Evolutionary conservation across 2,888 invertebrate genomes (phyloP), one percentile per base, ranked within the genome.

Genomic region (Heliconius cydno): DNA sequence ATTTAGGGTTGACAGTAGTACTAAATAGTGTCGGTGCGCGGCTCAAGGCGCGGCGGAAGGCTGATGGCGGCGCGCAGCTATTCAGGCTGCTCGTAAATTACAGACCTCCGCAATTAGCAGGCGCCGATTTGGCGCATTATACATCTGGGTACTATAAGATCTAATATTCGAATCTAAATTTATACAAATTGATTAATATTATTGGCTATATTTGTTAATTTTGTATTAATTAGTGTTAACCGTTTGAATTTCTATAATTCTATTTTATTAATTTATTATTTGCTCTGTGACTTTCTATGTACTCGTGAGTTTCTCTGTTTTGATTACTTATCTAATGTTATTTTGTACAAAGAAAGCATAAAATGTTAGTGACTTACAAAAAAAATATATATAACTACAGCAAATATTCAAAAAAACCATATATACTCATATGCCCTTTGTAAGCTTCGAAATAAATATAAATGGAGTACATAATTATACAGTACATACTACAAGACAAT

Each of bases 111-210:
- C 93, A 93, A 93, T 93, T 92, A 94, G 91, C 85, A 90, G 92
- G 93, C 93, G 92, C 92, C 93, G 89, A 92, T 92, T 93, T 91
- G 92, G 90, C 92, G 92, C 89, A 91, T 90, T 90, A 88, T 87
- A 87, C 79, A 81, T 81, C 82, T 82, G 80, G 78, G 76, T 73
- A 65, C 63, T 76, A 79, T 79, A 77, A 70, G 73, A 65, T 79
- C 76, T 72, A 74, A 77, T 65, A 75, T 52, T 74, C 57, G 70
- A 79, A 79, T 78, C 66, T 76, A 73, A 74, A 63, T 68, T 30
- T 73, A 41, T n/a, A 67, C 63, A 63, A 68, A 57, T 74, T 74
- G 57, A 68, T 41, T 79, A 41, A 68, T 68, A 79, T 41, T 12
- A 34, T 73, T 73, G 28, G 19, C 22, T 75, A n/a, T 74, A 65